These are phyloP conservation scores for Chymomyza costata DNA, from an alignment of 1,140 invertebrate genomes.

Conservation along the genomic window DNA sequence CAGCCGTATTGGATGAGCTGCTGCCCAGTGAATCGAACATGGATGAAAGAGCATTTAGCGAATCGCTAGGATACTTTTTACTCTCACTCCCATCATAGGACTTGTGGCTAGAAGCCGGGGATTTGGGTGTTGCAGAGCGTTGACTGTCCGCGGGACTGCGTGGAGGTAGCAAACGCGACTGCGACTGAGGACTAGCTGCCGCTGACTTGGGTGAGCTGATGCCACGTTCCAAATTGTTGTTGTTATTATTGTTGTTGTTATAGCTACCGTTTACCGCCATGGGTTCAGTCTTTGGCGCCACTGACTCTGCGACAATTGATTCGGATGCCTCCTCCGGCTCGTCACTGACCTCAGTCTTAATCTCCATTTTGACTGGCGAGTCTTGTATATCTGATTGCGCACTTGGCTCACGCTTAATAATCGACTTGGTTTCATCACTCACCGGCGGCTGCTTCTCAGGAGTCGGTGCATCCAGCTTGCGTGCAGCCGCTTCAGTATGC, in stretches of 20 bases:
- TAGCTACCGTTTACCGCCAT: slow-evolving; percentile 45
- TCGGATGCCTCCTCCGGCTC: slow-evolving; percentile 17
- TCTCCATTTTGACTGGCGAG: slow-evolving; percentile 79
- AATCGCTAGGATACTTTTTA: slow-evolving; percentile 78
- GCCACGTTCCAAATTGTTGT: slow-evolving; percentile 50
- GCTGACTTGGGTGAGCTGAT: slow-evolving; percentile 41
- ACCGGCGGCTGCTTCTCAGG: slow-evolving; percentile 80
- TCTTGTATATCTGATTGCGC: slow-evolving; percentile 72
- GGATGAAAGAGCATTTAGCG: slow-evolving; percentile 88
- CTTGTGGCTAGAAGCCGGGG: slow-evolving; percentile 79
- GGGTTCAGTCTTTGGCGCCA: slow-evolving; percentile 40
- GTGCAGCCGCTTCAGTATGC: slow-evolving; percentile 83
- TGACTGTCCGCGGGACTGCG: slow-evolving; percentile 79
- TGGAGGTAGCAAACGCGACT: slow-evolving; percentile 41
- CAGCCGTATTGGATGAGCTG: slow-evolving; percentile 24
- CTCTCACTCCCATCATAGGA: slow-evolving; percentile 77
- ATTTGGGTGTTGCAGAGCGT: slow-evolving; percentile 82
- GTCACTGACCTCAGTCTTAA: slow-evolving; percentile 53
- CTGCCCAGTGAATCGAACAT: slow-evolving; percentile 84
- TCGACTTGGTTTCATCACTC: slow-evolving; percentile 12
- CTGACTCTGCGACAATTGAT: slow-evolving; percentile 1
- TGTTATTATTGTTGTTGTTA: slow-evolving; percentile 40
- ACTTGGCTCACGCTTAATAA: slow-evolving; percentile 75
- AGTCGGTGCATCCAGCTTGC: slow-evolving; percentile 84
- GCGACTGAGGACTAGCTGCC: slow-evolving; percentile 33